Base-by-base conservation (phyloP, 2,888 invertebrate genomes). In the Drosophila neutralis region DNA sequence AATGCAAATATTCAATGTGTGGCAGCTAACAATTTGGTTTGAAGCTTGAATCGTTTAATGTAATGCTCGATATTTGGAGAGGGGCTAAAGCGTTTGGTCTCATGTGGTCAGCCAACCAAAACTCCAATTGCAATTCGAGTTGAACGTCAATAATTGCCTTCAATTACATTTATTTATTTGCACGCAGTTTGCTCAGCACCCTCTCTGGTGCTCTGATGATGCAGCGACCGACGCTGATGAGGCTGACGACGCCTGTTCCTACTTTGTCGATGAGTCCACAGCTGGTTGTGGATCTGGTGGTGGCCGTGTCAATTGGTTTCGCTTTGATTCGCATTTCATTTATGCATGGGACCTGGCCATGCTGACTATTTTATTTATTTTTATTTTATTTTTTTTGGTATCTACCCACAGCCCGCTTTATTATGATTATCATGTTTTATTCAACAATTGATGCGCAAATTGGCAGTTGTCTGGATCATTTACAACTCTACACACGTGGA, bases 401-500 rank as follows among this genome's bases (percentile, higher is more conserved):
- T 53, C 31, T 33, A 15, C 5, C 27, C 36, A 24, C 27, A 4
- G 13, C 40, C 52, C 56, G 73, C 83, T 88, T 84, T 84, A 86
- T 89, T 85, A 89, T 85, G 89, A 87, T 89, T 87, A 88, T 89
- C 90, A 87, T 87, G 90, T 88, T 89, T 90, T 89, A 90, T 87
- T 88, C 87, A 87, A 88, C 90, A 87, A 90, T 87, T 87, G 87
- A 87, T 83, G 90, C 87, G 86, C 90, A 87, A 87, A 87, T 87
- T 87, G 90, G 88, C 87, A 90, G 87, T 87, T 90, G 87, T 87
- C 87, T 90, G 87, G 88, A 87, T 87, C 87, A 89, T 87, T 87
- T 87, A 88, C 87, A 87, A 89, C 88, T 89, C 76, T 72, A 83
- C 88, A 72, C 86, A 87, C 80, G 69, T 80, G 77, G 58, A 60